Conservation (phyloP, 2,113 vertebrate species). For the Corythaixoides concolor region DNA sequence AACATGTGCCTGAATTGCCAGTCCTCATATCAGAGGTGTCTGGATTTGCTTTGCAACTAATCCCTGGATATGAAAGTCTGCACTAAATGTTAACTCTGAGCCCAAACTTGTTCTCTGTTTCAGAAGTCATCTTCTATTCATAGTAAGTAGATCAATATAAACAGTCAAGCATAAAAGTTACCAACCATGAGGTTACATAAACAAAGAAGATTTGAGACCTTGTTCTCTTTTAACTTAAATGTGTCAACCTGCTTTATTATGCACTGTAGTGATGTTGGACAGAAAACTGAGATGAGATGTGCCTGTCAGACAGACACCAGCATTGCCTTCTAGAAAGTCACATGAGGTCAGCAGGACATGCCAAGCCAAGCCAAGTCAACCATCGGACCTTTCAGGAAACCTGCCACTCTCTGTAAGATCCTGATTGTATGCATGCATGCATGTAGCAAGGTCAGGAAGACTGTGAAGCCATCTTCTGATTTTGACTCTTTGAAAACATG, state of each 20-base stretch:
- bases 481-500: not conserved
- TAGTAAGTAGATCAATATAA: not conserved
- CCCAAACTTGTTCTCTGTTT: fast-evolving
- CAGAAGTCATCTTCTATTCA: not conserved
- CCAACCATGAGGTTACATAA: not conserved
- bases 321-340: not conserved
- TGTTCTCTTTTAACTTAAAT: not conserved
- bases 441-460: not conserved
- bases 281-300: not conserved
- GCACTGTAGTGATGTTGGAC: not conserved
- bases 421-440: not conserved
- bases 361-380: not conserved
- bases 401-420: not conserved
- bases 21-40: not conserved
- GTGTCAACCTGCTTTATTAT: not conserved
- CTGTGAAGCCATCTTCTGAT: not conserved
- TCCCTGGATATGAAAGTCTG: not conserved
- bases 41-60: not conserved
- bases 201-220: not conserved
- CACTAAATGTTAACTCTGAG: not conserved
- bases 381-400: not conserved
- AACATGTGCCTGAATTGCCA: fast-evolving
- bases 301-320: not conserved
- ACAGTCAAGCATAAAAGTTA: not conserved
- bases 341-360: not conserved